Conservation (phyloP, 2,113 vertebrate species). For the Engraulis encrasicolus region DNA sequence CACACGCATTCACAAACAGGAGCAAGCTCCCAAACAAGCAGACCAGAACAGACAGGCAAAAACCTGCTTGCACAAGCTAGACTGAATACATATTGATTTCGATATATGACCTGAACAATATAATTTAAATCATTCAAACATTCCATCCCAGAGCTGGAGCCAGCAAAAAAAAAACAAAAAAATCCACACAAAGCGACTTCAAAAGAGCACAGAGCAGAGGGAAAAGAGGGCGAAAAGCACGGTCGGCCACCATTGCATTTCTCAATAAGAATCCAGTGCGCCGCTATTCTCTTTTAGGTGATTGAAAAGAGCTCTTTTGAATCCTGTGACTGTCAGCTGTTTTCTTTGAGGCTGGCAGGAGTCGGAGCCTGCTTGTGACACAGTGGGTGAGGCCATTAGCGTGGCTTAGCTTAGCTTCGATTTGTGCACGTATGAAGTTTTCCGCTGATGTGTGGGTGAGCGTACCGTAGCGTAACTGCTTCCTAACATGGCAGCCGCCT, state of each 20-base stretch:
- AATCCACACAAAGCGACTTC: neutral
- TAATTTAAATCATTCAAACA: neutral
- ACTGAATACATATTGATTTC: neutral
- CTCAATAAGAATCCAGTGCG: neutral
- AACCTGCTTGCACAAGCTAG: neutral
- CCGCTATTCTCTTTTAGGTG: constrained; percentile 23
- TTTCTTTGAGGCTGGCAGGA: constrained; percentile 30
- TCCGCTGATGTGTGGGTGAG: constrained; percentile 52
- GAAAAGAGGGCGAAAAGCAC: neutral
- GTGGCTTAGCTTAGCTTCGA: constrained; percentile 44
- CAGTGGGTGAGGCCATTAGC: constrained; percentile 40
- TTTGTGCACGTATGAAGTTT: constrained; percentile 50
- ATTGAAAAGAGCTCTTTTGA: constrained; percentile 45
- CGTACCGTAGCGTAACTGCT: neutral
- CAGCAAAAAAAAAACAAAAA: too few species aligned
- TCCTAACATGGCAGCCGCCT: neutral
- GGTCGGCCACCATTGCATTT: neutral
- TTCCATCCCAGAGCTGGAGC: too few species aligned
- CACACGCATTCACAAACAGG: too few species aligned
- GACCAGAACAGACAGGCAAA: neutral
- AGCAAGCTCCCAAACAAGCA: neutral
- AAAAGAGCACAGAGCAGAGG: neutral
- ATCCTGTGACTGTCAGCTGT: constrained; percentile 43
- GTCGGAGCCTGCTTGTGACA: constrained; percentile 32
- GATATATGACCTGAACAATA: neutral